These are phyloP conservation scores for Andrena bucephala DNA, from an alignment of 2,888 invertebrate genomes.

Conservation along the genomic window DNA sequence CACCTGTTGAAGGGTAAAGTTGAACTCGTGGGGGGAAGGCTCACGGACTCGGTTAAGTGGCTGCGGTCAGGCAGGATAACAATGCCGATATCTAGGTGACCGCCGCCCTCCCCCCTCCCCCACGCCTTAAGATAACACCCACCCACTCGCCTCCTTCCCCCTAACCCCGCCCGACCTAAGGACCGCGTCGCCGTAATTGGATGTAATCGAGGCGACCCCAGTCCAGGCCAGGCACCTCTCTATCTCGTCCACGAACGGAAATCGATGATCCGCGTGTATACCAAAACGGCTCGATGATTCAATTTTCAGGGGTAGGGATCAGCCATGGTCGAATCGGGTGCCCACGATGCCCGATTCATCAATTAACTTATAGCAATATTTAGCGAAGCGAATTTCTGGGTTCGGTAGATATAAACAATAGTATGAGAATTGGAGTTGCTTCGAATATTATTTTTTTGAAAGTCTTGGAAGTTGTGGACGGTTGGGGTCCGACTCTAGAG, in stretches of 20 bases:
- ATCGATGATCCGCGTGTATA: slow-evolving; percentile 44
- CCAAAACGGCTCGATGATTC: slow-evolving; percentile 31
- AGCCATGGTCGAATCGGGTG: no score
- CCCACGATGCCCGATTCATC: no score
- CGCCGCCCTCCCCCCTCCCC: slow-evolving; percentile 32
- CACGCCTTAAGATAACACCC: slow-evolving; percentile 55
- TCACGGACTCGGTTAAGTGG: slow-evolving; percentile 81
- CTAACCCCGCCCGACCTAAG: slow-evolving; percentile 40
- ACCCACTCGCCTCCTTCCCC: no score
- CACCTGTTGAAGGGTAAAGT: slow-evolving; percentile 85
- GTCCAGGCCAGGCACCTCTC: slow-evolving; percentile 1
- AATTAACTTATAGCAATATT: no score
- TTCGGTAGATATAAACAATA: no score
- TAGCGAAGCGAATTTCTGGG: no score
- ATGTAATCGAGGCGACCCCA: slow-evolving; percentile 45
- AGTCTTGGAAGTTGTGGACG: no score
- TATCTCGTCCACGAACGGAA: slow-evolving; percentile 38
- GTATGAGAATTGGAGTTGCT: no score
- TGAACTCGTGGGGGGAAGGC: slow-evolving; percentile 79
- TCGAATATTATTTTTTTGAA: no score
- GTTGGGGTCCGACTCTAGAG: no score
- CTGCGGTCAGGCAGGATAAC: slow-evolving; percentile 83
- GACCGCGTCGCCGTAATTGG: slow-evolving; percentile 44
- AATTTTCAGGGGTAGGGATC: slow-evolving; percentile 22
- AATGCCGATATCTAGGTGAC: slow-evolving; percentile 77